Conservation (phyloP, 2,888 invertebrate species). For the Temnothorax rugatulus region DNA sequence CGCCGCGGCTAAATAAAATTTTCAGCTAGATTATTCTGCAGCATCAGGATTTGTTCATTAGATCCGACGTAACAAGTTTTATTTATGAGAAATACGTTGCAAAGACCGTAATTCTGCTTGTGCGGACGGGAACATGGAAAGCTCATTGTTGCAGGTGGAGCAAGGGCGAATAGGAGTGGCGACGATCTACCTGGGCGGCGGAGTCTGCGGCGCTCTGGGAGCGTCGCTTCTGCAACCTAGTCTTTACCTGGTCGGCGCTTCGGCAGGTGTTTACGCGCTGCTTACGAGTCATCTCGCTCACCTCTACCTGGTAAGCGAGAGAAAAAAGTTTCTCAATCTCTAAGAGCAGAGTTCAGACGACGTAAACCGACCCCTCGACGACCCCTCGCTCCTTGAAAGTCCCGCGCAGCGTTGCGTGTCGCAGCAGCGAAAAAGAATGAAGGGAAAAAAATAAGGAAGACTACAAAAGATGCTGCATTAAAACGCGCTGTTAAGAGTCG, state of each 20-base stretch:
- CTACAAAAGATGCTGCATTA: constrained; percentile 22
- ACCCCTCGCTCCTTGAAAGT: background rate
- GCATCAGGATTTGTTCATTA: background rate
- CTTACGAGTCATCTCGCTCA: constrained; percentile 95
- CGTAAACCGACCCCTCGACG: background rate
- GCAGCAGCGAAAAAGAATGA: background rate
- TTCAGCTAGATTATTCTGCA: background rate
- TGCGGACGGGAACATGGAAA: background rate
- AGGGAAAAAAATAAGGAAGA: background rate
- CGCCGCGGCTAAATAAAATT: background rate
- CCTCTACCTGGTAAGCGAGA: constrained; percentile 89
- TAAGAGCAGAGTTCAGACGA: background rate
- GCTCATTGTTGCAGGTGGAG: constrained; percentile 87
- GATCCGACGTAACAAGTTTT: background rate
- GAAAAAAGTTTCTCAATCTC: background rate
- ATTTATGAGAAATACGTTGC: background rate
- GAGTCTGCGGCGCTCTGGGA: constrained; percentile 92
- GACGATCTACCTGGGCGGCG: constrained; percentile 91
- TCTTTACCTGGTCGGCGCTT: constrained; percentile 94
- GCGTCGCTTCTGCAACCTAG: constrained; percentile 92
- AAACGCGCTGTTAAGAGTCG: constrained; percentile 5
- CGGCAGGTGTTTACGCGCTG: constrained; percentile 96
- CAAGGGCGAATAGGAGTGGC: constrained; percentile 92
- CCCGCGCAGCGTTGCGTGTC: background rate
- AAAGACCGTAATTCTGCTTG: background rate